These are phyloP conservation scores for Bellardia pandia DNA, from an alignment of 2,888 invertebrate genomes.

Conservation along the genomic window DNA sequence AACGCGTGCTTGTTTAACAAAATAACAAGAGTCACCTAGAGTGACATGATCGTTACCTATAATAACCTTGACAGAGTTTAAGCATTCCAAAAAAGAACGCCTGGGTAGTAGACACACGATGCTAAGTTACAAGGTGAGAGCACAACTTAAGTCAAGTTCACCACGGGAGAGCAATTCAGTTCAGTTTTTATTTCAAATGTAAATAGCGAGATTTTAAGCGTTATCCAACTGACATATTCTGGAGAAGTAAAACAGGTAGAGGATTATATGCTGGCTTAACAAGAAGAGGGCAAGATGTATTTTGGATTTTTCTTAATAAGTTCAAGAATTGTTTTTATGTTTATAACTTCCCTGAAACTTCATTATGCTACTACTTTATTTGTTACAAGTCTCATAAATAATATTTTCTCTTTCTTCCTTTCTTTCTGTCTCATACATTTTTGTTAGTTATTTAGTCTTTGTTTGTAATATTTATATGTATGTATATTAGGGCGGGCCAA, in stretches of 20 bases:
- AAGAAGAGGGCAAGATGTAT: too few relatives aligned
- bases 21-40: neutral
- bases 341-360: neutral
- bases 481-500: too few relatives aligned
- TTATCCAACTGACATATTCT: constrained; percentile 10
- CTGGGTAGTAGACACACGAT: constrained; percentile 26
- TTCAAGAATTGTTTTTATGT: neutral
- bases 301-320: constrained; percentile 1
- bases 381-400: neutral
- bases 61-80: constrained; percentile 23
- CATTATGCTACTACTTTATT: neutral
- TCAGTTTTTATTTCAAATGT: too few relatives aligned
- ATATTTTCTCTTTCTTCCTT: neutral
- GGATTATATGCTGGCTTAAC: constrained; percentile 2
- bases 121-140: constrained; percentile 12
- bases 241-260: constrained; percentile 25
- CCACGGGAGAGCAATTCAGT: neutral
- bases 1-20: constrained; percentile 36
- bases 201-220: constrained; percentile 20
- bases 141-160: neutral
- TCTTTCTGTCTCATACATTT: neutral
- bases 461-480: neutral
- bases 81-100: neutral
- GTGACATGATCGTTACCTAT: constrained; percentile 13
- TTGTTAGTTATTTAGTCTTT: neutral